Conservation (phyloP, 2,888 invertebrate genomes). For the Strigamia crassipes region DNA sequence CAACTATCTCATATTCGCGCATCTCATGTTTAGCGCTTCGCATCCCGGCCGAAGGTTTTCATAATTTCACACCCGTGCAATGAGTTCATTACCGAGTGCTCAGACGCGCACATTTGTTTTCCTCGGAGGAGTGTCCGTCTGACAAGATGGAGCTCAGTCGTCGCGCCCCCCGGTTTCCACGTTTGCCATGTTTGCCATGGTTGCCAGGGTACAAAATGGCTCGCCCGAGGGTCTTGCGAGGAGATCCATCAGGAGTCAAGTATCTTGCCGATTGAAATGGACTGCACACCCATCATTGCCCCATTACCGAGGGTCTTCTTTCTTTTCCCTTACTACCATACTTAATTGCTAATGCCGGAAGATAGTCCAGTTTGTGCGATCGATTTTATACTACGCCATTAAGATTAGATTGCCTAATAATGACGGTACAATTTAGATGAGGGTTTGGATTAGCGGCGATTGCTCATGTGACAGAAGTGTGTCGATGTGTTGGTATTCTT, state of each 20-base stretch:
- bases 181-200: not conserved
- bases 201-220: not conserved
- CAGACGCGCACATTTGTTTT: conserved; percentile 1
- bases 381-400: no score
- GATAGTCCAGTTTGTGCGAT: no score
- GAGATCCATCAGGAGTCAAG: conserved; percentile 30
- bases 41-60: not conserved
- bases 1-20: conserved; percentile 26
- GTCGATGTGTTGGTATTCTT: no score
- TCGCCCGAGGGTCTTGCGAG: not conserved
- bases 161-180: no score
- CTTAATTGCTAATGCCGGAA: not conserved
- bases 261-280: conserved; percentile 18
- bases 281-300: conserved; percentile 9
- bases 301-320: not conserved
- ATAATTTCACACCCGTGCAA: conserved; percentile 14
- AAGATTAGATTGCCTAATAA: no score
- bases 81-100: conserved; percentile 7
- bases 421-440: no score
- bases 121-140: not conserved
- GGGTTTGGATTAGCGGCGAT: no score
- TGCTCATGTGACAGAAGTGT: no score
- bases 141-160: conserved; percentile 10
- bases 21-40: conserved; percentile 21
- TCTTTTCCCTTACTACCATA: not conserved